Base-by-base conservation (phyloP, 2,113 vertebrate genomes). In the Chiloscyllium plagiosum region DNA sequence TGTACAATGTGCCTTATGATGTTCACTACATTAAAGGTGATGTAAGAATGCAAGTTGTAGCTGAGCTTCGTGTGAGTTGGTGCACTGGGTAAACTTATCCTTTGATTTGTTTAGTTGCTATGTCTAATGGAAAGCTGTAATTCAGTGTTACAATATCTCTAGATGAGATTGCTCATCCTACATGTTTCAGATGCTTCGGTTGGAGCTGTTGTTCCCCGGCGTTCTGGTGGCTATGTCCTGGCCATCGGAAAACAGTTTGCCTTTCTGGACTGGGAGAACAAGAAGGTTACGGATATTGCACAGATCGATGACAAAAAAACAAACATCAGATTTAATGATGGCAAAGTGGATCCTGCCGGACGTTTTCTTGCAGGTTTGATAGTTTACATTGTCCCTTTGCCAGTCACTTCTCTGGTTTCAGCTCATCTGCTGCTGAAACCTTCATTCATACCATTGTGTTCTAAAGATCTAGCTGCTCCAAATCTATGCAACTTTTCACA, bases 271-370 rank as follows among this genome's bases (percentile, higher is more conserved):
- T 99, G 98, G 98, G 97, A 97, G 37, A 97, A 98, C 70, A 96
- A 97, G 66, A 96, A 97, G 80, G 96, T 97, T 96, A 98, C 97
- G 90, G 96, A 97, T 94, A 96, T 98, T 86, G 95, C 96, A 83
- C 24, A 96, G 0, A 97, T 98, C 68, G 98, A 99, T 95, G 96
- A 96, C 96, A 98, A 98, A 24, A 98, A 98, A 96, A 96, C 97
- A 76, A 98, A 98, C 96, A 98, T 97, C 96, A 97, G 98, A 95
- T 98, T 99, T 97, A 99, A 99, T 26, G 98, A 99, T 22, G 98
- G 98, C 94, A 99, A 99, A 96, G 98, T 98, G 96, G 98, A 99
- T 96, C 98, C 98, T 0, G 97, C 97, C 42, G 98, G 98, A 94
- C 98, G 98, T 96, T 98, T 98, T 96, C 98, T 98, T 0, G 98